A percentile compares a stretch with the other conserved stretches of the same genome.
Conservation (phyloP, 2,797 vertebrate genomes). For the Loris lydekkerianus region DNA sequence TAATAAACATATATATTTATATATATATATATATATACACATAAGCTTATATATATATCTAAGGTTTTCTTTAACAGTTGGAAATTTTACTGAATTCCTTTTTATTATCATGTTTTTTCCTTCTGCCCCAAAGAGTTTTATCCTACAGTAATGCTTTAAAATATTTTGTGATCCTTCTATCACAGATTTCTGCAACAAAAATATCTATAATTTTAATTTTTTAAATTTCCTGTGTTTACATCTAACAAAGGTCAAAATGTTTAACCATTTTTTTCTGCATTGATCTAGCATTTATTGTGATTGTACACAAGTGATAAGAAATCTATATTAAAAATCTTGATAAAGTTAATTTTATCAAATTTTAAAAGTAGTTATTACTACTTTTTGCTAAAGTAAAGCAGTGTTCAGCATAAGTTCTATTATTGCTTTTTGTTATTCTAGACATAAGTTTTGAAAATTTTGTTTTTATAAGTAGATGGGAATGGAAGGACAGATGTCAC, state of each 20-base stretch:
- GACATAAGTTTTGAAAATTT: neutral
- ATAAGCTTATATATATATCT: neutral
- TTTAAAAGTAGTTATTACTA: neutral
- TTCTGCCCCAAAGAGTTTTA: slow-evolving; percentile 15
- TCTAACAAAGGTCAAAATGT: slow-evolving; percentile 10
- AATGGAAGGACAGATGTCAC: neutral
- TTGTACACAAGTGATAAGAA: neutral
- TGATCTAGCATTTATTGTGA: slow-evolving; percentile 47
- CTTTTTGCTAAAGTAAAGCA: slow-evolving; percentile 29
- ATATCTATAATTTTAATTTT: slow-evolving; percentile 22
- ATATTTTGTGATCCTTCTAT: slow-evolving; percentile 17
- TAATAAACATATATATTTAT: neutral
- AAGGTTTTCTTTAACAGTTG: neutral
- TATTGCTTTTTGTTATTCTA: neutral
- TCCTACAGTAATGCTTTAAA: slow-evolving; percentile 22
- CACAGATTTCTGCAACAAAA: neutral
- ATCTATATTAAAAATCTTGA: neutral
- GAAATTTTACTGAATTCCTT: slow-evolving; percentile 31
- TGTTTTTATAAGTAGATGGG: neutral
- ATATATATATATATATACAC: neutral
- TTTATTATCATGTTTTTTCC: slow-evolving; percentile 4
- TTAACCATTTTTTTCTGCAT: slow-evolving; percentile 8
- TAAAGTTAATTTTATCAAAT: neutral
- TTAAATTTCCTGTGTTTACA: neutral
- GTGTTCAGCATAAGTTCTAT: neutral